Conservation (phyloP, 1,140 invertebrate genomes). For the Akabosia matsudoensis region DNA sequence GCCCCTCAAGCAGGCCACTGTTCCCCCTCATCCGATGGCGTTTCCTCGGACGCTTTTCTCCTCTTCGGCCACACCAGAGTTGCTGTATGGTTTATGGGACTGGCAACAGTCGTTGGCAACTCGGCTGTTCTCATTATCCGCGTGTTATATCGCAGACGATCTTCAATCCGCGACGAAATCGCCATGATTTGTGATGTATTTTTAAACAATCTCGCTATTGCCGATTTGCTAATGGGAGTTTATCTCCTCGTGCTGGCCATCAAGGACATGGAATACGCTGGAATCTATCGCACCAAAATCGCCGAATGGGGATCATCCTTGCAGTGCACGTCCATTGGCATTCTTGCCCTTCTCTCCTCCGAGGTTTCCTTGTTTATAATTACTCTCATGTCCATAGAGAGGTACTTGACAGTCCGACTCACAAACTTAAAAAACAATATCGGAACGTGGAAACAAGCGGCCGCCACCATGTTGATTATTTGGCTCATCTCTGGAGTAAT, state of each 20-base stretch:
- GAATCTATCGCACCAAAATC: slow-evolving; percentile 63
- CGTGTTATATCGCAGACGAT: slow-evolving; percentile 55
- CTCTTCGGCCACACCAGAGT: slow-evolving; percentile 61
- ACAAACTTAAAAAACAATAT: slow-evolving; percentile 57
- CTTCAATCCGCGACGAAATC: slow-evolving; percentile 54
- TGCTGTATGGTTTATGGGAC: slow-evolving; percentile 69
- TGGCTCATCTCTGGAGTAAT: slow-evolving; percentile 65
- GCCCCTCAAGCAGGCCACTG: slow-evolving; percentile 63
- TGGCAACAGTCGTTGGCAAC: slow-evolving; percentile 65
- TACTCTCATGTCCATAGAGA: slow-evolving; percentile 71
- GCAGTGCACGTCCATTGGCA: slow-evolving; percentile 62
- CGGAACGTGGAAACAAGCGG: too few relatives aligned
- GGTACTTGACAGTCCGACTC: slow-evolving; percentile 66
- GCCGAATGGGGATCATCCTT: slow-evolving; percentile 67
- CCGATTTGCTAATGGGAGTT: slow-evolving; percentile 75
- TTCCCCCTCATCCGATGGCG: slow-evolving; percentile 65
- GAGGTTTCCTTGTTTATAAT: slow-evolving; percentile 73
- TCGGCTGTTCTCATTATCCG: slow-evolving; percentile 66
- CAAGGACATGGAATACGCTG: slow-evolving; percentile 63
- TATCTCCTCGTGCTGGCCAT: slow-evolving; percentile 69
- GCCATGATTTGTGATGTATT: slow-evolving; percentile 58
- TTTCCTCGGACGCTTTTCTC: slow-evolving; percentile 65
- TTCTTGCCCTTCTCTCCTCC: slow-evolving; percentile 65
- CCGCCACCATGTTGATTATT: slow-evolving; percentile 57
- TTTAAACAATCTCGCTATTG: slow-evolving; percentile 70